Evolutionary conservation across 2,797 vertebrate species (phyloP), one percentile per base, ranked within the genome.

Genomic region (Pelodytes ibericus): DNA sequence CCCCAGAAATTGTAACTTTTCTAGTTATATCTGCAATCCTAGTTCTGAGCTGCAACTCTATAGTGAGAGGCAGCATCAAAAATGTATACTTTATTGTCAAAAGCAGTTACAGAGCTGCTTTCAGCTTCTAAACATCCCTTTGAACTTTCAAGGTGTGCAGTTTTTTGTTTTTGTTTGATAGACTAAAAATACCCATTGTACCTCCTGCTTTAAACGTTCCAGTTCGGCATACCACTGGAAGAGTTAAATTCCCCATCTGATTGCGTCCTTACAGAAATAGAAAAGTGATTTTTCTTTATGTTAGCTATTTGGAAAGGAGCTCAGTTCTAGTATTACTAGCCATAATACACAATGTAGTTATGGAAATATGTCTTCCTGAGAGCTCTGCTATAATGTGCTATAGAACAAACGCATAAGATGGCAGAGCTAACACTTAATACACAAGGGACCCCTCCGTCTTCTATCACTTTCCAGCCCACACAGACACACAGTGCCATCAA

Each of bases 381-480:
- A 41, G 33, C 22, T 22, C 26, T 13, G 13, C 22, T 33, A 30
- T 49, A 61, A n/a, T 71, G 7, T n/a, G 13, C 16, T n/a, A 7
- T 33, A 60, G 36, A 31, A 47, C 15, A 61, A 36, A 59, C 24
- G 30, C 25, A 59, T 61, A 39, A 29, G 41, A 59, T 24, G 22
- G 25, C 31, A 44, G 18, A 30, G 41, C 10, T 20, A 47, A 22
- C 56, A 61, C 36, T 71, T 71, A 26, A 71, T 49, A 71, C 69
- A 61, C 69, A 24, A 44, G 49, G 66, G 66, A 69, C 66, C 6
- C 15, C 25, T 67, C n/a, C 20, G 64, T 22, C 49, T 53, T 66
- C 49, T 30, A 20, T 63, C 47, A 31, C 29, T 75, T 74, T 57
- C 39, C 53, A 58, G 8, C 63, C 72, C 15, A 74, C 33, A 60